Base-by-base conservation (phyloP, 2,113 vertebrate species). In the Pomatostomus ruficeps region DNA sequence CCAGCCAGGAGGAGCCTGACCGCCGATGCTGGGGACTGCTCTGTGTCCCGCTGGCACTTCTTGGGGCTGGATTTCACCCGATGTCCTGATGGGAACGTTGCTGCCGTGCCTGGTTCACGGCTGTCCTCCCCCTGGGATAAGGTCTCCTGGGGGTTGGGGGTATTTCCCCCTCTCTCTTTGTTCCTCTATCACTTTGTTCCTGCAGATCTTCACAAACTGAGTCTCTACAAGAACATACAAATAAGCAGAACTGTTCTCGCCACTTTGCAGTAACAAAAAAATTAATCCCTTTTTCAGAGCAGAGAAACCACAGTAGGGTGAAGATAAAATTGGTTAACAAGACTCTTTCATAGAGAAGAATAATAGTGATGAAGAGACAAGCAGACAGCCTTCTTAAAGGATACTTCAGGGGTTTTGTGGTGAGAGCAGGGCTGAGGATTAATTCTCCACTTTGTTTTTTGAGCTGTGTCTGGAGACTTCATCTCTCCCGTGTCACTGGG, bases 71-170 rank as follows among this genome's bases (percentile, higher is more conserved):
- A 18, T 31, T 1, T 35, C 35, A 21, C 26, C 42, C 6, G 9
- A 12, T 4, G 4, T 31, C 22, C 17, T 8, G n/a, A 15, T 1
- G 2, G 0, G 1, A 18, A 2, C 4, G 8, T 35, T 4, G 0
- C 29, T 68, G 29, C 87, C 3, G 0, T 25, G 25, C 16, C 38
- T 25, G 35, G 12, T 12, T 74, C 38, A 31, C 1, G 3, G 58
- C 59, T 75, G 0, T 12, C 25, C 36, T 22, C 18, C 33, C 33
- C 36, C 22, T 63, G 31, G 35, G 14, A 9, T n/a, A 6, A 55
- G 6, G 17, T 31, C n/a, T 71, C 11, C 59, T 49, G 12, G 0
- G 8, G 22, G 10, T 10, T 12, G 59, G 57, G 21, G 23, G 3
- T 7, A 25, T 28, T n/a, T 7, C 4, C 2, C 3, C 6, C 4